A percentile compares a stretch with the other conserved stretches of the same genome.
Evolutionary conservation across 2,888 invertebrate genomes (phyloP).

Genomic region (Hartigia nigra): DNA sequence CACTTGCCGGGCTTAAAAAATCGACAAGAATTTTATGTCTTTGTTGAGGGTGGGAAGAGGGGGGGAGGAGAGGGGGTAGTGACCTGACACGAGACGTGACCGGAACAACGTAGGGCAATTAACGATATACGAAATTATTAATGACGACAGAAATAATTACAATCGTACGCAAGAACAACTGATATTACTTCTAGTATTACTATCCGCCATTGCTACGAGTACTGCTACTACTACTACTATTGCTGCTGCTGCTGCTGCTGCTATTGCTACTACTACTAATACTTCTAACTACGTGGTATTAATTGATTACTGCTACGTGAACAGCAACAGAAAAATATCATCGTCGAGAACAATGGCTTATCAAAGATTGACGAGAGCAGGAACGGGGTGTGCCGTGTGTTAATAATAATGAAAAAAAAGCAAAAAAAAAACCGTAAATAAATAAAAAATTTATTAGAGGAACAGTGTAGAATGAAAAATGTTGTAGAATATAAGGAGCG

Average conservation of each 20-base stretch:
- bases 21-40: neutral
- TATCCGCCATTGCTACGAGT: neutral
- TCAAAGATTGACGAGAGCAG: neutral
- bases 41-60: neutral
- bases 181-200: neutral
- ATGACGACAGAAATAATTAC: neutral
- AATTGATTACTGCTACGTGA: neutral
- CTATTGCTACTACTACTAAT: constrained; percentile 6
- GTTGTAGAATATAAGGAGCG: neutral
- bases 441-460: constrained; percentile 9
- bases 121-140: neutral
- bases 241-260: neutral
- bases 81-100: neutral
- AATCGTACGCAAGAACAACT: neutral
- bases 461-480: constrained; percentile 12
- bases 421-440: constrained; percentile 10
- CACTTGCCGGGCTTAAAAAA: neutral
- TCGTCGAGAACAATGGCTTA: neutral
- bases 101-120: neutral
- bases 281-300: neutral
- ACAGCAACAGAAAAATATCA: neutral
- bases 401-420: constrained; percentile 10
- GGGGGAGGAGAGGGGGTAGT: neutral
- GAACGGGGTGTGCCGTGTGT: neutral
- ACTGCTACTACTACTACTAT: neutral